These are phyloP conservation scores for Noctua fimbriata DNA, from an alignment of 2,888 invertebrate genomes.

Conservation along the genomic window DNA sequence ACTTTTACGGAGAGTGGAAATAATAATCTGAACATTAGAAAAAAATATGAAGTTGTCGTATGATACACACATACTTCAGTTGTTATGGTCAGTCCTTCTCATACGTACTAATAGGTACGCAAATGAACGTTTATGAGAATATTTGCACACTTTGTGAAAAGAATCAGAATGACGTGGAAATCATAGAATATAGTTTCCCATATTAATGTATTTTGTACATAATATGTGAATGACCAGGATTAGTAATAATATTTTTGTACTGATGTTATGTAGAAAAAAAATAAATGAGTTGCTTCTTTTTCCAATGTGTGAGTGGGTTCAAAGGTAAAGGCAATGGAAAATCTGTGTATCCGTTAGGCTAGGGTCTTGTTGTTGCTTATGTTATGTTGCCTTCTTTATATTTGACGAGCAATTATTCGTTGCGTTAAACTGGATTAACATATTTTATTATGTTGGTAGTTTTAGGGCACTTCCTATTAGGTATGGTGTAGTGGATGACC, in stretches of 20 bases:
- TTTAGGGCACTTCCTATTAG: slow-evolving; percentile 35
- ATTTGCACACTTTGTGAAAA: background rate
- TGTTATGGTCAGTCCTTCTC: background rate
- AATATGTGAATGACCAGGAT: background rate
- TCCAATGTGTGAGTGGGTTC: slow-evolving; percentile 2
- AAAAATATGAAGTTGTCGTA: slow-evolving; percentile 3
- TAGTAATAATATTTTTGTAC: slow-evolving; percentile 33
- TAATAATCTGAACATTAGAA: slow-evolving; percentile 30
- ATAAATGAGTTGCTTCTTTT: slow-evolving; percentile 17
- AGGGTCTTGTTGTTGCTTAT: slow-evolving; percentile 21
- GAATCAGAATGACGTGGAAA: background rate
- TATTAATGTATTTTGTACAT: background rate
- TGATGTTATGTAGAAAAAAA: slow-evolving; percentile 18
- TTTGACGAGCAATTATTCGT: slow-evolving; percentile 12
- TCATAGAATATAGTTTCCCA: background rate
- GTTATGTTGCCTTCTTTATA: slow-evolving; percentile 17
- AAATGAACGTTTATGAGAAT: slow-evolving; percentile 1
- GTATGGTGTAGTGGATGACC: slow-evolving; percentile 40
- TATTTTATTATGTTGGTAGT: slow-evolving; percentile 23
- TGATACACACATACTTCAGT: background rate
- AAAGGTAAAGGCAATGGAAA: slow-evolving; percentile 8
- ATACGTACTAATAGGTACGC: background rate
- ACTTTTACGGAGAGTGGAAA: slow-evolving; percentile 4
- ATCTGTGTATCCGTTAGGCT: slow-evolving; percentile 18
- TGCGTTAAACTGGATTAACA: slow-evolving; percentile 23